These are phyloP conservation scores for Lithodes maja DNA, from an alignment of 2,888 invertebrate genomes.

Conservation along the genomic window DNA sequence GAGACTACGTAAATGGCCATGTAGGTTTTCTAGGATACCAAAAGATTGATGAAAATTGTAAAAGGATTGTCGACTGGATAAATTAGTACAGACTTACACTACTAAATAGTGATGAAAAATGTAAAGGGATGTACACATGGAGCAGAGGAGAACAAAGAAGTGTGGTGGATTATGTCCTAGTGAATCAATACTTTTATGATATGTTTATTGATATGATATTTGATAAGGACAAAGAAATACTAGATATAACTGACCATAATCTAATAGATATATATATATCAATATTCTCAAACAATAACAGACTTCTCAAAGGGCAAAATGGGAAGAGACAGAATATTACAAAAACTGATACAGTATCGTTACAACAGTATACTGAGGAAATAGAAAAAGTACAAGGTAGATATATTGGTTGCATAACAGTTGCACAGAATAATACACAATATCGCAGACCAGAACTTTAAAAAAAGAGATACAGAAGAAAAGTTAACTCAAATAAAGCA, in stretches of 20 bases:
- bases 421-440: not conserved
- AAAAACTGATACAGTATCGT: not conserved
- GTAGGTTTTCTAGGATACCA: not conserved
- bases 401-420: not conserved
- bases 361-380: not conserved
- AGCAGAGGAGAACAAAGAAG: not conserved
- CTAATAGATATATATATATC: not conserved
- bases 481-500: not conserved
- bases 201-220: not conserved
- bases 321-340: not conserved
- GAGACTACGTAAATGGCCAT: not conserved
- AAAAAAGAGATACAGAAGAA: constrained; percentile 1
- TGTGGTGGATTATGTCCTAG: not conserved
- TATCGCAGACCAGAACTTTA: constrained; percentile 3
- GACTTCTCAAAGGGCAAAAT: not conserved
- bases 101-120: not conserved
- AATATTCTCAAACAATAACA: not conserved
- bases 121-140: not conserved
- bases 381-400: not conserved
- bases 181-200: not conserved
- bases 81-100: not conserved
- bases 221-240: not conserved
- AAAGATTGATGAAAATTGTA: not conserved
- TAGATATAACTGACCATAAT: not conserved
- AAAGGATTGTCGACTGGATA: not conserved